These are phyloP conservation scores for Siderastrea siderea DNA, from an alignment of 92 coral and sea anemone genomes.

Conservation along the genomic window DNA sequence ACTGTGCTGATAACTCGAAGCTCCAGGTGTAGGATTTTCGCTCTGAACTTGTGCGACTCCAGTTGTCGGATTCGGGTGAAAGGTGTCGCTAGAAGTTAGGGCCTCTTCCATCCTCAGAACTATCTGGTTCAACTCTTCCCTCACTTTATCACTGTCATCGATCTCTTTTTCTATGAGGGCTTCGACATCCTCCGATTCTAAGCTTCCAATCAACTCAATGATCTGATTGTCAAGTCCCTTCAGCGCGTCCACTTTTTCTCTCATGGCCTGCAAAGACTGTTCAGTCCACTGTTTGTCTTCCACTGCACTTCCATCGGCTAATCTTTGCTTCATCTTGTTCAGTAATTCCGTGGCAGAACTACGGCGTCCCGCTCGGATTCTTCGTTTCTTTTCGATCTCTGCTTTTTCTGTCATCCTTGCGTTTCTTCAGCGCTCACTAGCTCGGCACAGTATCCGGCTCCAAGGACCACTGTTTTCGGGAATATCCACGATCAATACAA, in stretches of 20 bases:
- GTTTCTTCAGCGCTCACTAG: background rate
- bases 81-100: background rate
- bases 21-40: background rate
- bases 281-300: constrained; percentile 1
- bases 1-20: background rate
- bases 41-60: background rate
- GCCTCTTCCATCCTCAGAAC: constrained; percentile 27
- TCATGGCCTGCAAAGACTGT: background rate
- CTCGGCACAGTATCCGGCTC: background rate
- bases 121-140: constrained; percentile 32
- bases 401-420: background rate
- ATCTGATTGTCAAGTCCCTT: constrained; percentile 1
- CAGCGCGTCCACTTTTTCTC: constrained; percentile 4
- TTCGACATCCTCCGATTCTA: background rate
- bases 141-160: constrained; percentile 36
- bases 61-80: background rate
- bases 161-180: constrained; percentile 31
- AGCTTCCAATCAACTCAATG: constrained; percentile 9
- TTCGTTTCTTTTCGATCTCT: background rate
- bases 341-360: background rate
- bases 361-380: background rate
- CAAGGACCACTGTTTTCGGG: constrained; percentile 11
- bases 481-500: background rate
- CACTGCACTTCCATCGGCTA: constrained; percentile 5
- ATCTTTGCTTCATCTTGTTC: constrained; percentile 4